Evolutionary conservation across 2,113 vertebrate genomes (phyloP).

Genomic region (Gasterosteus nipponicus): DNA sequence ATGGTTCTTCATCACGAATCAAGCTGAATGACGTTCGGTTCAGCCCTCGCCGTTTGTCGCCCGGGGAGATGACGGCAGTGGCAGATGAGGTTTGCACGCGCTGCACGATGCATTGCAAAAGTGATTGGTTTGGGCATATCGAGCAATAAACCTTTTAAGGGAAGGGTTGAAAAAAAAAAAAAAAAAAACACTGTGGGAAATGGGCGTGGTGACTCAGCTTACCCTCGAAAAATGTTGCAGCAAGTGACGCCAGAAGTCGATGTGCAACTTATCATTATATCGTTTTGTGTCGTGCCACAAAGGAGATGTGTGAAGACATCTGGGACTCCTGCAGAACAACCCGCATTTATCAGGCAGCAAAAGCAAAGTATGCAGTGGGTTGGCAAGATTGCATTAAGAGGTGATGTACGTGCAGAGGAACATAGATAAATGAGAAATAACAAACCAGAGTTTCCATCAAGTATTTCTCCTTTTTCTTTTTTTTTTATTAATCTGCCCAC

Average conservation of each 20-base stretch:
- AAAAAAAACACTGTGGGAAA: slow-evolving; percentile 27
- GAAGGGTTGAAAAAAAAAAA: slow-evolving; percentile 10
- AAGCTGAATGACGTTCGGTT: background rate
- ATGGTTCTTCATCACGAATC: no score
- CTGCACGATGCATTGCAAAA: slow-evolving; percentile 37
- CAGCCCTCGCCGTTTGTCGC: background rate
- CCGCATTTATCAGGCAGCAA: slow-evolving; percentile 61
- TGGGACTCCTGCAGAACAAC: slow-evolving; percentile 36
- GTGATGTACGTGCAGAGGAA: slow-evolving; percentile 41
- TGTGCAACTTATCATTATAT: slow-evolving; percentile 64
- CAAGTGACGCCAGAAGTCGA: slow-evolving; percentile 51
- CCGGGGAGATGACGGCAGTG: slow-evolving; percentile 18
- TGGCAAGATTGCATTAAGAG: slow-evolving; percentile 14
- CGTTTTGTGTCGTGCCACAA: slow-evolving; percentile 30
- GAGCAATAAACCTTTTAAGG: slow-evolving; percentile 32
- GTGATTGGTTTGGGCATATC: slow-evolving; percentile 38
- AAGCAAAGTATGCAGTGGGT: slow-evolving; percentile 56
- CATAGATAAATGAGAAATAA: slow-evolving; percentile 41
- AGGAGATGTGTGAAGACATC: slow-evolving; percentile 44
- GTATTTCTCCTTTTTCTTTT: slow-evolving; percentile 1
- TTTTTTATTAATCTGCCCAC: background rate
- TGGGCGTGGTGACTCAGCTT: slow-evolving; percentile 46
- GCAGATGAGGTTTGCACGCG: slow-evolving; percentile 29
- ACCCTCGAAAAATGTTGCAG: slow-evolving; percentile 49
- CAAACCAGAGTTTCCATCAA: slow-evolving; percentile 23